Conservation (phyloP, 2,888 invertebrate genomes). For the Ectropis crepuscularia region DNA sequence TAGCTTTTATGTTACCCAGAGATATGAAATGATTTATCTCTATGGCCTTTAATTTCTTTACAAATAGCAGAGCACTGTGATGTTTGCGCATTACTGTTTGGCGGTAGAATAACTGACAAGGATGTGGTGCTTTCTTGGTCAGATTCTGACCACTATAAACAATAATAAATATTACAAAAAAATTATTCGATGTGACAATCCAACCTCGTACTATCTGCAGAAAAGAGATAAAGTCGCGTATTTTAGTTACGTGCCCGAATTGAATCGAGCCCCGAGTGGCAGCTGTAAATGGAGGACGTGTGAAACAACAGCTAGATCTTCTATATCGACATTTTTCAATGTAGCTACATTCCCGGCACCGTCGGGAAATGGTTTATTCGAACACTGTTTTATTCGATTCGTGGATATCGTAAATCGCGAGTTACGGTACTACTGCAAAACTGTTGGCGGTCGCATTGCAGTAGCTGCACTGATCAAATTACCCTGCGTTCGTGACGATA, state of each 20-base stretch:
- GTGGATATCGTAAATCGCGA: constrained; percentile 33
- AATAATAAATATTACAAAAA: too few species aligned
- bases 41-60: too few species aligned
- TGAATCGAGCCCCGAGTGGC: constrained; percentile 7
- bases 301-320: constrained; percentile 18
- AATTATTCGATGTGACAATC: too few species aligned
- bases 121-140: too few species aligned
- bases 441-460: constrained; percentile 40
- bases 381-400: constrained; percentile 24
- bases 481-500: constrained; percentile 20
- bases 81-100: too few species aligned
- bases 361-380: constrained; percentile 19
- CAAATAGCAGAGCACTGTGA: too few species aligned
- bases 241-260: neutral
- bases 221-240: neutral
- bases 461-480: constrained; percentile 26
- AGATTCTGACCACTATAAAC: too few species aligned
- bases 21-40: too few species aligned
- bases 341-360: constrained; percentile 10
- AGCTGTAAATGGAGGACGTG: constrained; percentile 8
- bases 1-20: too few species aligned
- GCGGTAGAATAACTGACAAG: too few species aligned
- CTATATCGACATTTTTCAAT: constrained; percentile 27
- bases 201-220: too few species aligned
- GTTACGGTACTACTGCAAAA: constrained; percentile 35